Evolutionary conservation across 92 coral and sea anemone species (phyloP).

Genomic region (Montipora capitata): DNA sequence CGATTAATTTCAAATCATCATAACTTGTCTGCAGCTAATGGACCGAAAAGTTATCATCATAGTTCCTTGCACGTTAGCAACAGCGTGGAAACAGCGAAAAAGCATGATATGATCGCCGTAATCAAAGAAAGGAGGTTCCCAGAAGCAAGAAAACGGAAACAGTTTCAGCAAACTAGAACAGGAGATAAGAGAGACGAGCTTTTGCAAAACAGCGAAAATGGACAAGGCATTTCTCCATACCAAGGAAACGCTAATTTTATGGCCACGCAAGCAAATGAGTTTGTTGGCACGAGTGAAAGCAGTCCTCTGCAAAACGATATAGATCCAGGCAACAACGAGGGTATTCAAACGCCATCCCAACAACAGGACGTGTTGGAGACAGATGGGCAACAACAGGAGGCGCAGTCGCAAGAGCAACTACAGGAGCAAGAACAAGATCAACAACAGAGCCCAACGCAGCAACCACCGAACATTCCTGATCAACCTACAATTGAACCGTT

Average conservation of each 20-base stretch:
- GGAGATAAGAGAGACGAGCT: constrained; percentile 55
- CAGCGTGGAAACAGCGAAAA: constrained; percentile 76
- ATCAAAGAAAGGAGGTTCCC: constrained; percentile 4
- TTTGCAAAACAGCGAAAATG: background rate
- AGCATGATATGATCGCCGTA: constrained; percentile 35
- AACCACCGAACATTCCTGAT: background rate
- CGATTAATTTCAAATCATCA: constrained; percentile 57
- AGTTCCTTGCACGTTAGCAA: constrained; percentile 68
- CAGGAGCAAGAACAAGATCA: constrained; percentile 2
- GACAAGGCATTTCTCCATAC: constrained; percentile 1
- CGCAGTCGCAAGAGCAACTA: constrained; percentile 5
- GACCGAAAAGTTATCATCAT: constrained; percentile 36
- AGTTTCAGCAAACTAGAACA: background rate
- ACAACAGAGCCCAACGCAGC: background rate
- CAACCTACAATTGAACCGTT: background rate
- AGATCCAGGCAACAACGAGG: constrained; percentile 14
- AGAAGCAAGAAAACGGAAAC: background rate
- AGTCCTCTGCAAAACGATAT: background rate
- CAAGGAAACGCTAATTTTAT: constrained; percentile 18
- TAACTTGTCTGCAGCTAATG: constrained; percentile 50
- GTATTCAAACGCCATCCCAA: constrained; percentile 4
- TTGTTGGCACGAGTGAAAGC: constrained; percentile 28
- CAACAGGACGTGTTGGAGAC: background rate
- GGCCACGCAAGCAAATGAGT: constrained; percentile 33
- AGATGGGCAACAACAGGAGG: constrained; percentile 11